These are phyloP conservation scores for Sebastes glaucus DNA, from an alignment of 2,797 vertebrate genomes.

Conservation along the genomic window DNA sequence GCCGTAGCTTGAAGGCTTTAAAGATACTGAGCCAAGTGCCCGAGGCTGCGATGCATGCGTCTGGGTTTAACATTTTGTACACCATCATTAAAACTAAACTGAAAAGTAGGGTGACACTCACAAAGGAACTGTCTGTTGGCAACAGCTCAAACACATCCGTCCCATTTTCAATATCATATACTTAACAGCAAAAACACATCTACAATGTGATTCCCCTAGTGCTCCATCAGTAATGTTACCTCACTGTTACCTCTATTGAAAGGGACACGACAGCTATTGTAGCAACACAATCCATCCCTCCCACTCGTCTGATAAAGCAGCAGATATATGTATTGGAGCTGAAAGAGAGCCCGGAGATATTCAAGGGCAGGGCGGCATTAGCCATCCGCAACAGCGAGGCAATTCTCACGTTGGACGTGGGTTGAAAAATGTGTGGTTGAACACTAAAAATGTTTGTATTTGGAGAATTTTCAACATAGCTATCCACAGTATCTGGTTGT, in stretches of 20 bases:
- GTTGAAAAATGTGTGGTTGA: slow-evolving; percentile 10
- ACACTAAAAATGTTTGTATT: not conserved
- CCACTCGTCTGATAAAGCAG: slow-evolving; percentile 21
- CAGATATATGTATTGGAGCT: slow-evolving; percentile 14
- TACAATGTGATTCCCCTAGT: not conserved
- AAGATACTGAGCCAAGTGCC: slow-evolving; percentile 28
- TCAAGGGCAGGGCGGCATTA: not conserved
- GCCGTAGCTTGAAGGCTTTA: not conserved
- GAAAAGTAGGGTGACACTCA: slow-evolving; percentile 25
- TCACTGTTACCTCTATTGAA: slow-evolving; percentile 15
- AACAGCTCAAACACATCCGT: slow-evolving; percentile 30
- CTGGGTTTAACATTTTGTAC: slow-evolving; percentile 10
- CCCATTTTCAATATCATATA: slow-evolving; percentile 28
- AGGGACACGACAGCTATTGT: slow-evolving; percentile 14
- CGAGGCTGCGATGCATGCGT: not conserved
- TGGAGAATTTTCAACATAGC: not conserved
- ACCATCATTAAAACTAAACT: slow-evolving; percentile 25
- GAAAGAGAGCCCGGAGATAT: slow-evolving; percentile 4
- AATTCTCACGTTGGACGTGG: not conserved
- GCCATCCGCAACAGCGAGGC: not conserved
- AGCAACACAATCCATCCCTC: slow-evolving; percentile 36
- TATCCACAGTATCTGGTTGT: not conserved
- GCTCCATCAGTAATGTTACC: slow-evolving; percentile 14
- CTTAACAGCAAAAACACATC: not conserved
- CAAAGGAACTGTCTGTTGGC: slow-evolving; percentile 27